Evolutionary conservation across 2,888 invertebrate genomes (phyloP).

Genomic region (Heteromyza rotundicornis): DNA sequence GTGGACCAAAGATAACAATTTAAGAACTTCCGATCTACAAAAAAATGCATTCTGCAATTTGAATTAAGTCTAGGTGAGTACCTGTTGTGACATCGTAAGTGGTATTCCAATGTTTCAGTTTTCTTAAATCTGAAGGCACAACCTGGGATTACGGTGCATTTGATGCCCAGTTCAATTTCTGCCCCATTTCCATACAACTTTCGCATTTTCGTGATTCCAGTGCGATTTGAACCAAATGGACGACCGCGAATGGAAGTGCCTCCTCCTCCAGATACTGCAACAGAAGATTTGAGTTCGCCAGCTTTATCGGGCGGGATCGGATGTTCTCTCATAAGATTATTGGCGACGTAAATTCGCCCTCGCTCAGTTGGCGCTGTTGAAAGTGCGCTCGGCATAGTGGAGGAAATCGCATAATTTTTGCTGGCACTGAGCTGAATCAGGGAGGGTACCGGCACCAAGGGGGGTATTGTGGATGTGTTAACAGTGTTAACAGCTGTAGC

Average conservation of each 20-base stretch:
- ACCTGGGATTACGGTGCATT: constrained; percentile 53
- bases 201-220: constrained; percentile 48
- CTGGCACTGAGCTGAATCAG: constrained; percentile 19
- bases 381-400: background rate
- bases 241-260: constrained; percentile 57
- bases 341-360: constrained; percentile 60
- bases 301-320: constrained; percentile 17
- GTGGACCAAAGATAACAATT: background rate
- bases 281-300: constrained; percentile 16
- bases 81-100: constrained; percentile 56
- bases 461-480: constrained; percentile 36
- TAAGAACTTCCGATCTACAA: too few species aligned
- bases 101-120: constrained; percentile 52
- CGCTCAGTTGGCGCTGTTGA: constrained; percentile 40
- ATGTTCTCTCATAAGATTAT: constrained; percentile 48
- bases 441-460: constrained; percentile 34
- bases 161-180: constrained; percentile 42
- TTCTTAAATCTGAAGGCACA: constrained; percentile 60
- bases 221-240: constrained; percentile 57
- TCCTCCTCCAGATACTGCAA: constrained; percentile 42
- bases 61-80: too few species aligned
- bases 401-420: background rate
- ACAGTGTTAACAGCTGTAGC: constrained; percentile 10
- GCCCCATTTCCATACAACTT: constrained; percentile 31
- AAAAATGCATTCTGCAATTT: constrained; percentile 21